Base-by-base conservation (phyloP, 2,888 invertebrate species). In the Gryllus longicercus region DNA sequence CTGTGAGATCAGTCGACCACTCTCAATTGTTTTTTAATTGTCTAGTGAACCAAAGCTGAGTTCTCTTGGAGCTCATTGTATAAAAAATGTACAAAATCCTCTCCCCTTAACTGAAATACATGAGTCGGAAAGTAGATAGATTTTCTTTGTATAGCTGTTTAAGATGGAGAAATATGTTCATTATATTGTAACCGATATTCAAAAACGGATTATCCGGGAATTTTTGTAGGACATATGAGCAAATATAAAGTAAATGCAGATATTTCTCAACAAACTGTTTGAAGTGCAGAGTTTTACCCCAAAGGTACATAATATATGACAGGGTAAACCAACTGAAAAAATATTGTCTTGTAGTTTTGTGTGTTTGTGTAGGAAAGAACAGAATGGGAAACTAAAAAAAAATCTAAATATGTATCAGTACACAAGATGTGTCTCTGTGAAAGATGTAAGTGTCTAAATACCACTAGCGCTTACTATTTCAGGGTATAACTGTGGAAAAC, bases 351-450 rank as follows among this genome's bases (percentile, higher is more conserved):
- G 63, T 63, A 63, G 63, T 63, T 63, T 63, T 63, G 63, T 63
- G 63, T 63, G 63, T 63, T 18, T 63, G 63, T 63, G 63, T 63
- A 63, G 63, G 63, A 63, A 63, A 63, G 63, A 63, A 63, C 63
- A 63, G 38, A 38, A 38, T 38, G 38, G 38, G 38, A 38, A 38
- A 38, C 38, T 38, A 38, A 38, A 63, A 63, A 63, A 63, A 63
- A n/a, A 18, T 14, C 14, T 63, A 63, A 63, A 63, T 63, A 18
- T 18, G n/a, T 63, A 63, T 63, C 63, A 63, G 14, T 63, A 63
- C 63, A 38, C 38, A 8, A 38, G 38, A 38, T 38, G 38, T 38
- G 8, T 38, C 38, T 38, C 38, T 38, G 38, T 38, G 38, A 38
- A 38, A 38, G 38, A 38, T 38, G 38, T 38, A 38, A 38, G 38